Evolutionary conservation across 2,888 invertebrate species (phyloP).

Genomic region (Anthophora plumipes): DNA sequence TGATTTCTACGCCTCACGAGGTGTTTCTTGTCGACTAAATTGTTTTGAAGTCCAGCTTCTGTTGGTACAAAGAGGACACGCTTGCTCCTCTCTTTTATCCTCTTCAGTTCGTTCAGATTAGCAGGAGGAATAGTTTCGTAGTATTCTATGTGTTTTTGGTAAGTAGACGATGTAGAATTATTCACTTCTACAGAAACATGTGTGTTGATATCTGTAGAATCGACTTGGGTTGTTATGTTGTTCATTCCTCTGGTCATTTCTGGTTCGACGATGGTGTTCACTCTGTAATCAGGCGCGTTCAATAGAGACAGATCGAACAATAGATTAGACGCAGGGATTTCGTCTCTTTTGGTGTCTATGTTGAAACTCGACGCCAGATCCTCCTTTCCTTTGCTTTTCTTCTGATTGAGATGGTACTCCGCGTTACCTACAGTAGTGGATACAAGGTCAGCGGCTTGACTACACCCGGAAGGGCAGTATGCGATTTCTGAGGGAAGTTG

Average conservation of each 20-base stretch:
- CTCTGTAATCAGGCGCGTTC: too few species aligned
- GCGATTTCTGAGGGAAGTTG: not conserved
- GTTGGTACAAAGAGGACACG: not conserved
- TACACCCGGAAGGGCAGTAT: not conserved
- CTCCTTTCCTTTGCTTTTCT: not conserved
- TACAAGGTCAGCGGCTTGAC: not conserved
- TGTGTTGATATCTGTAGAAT: not conserved
- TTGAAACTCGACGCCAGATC: not conserved
- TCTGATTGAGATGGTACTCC: not conserved
- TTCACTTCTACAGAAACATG: not conserved
- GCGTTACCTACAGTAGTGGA: not conserved
- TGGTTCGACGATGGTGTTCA: not conserved
- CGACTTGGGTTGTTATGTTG: not conserved
- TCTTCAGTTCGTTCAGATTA: not conserved
- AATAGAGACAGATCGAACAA: constrained; percentile 12
- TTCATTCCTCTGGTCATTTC: not conserved
- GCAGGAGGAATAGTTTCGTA: not conserved
- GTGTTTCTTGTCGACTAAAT: not conserved
- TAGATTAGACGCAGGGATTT: not conserved
- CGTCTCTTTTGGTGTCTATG: not conserved
- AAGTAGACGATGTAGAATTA: not conserved
- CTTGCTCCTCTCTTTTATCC: not conserved
- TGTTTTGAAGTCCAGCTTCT: not conserved
- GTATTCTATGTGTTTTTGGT: not conserved
- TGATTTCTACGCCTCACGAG: constrained; percentile 9